Conservation (phyloP, 2,797 vertebrate species). For the Chiloscyllium punctatum region DNA sequence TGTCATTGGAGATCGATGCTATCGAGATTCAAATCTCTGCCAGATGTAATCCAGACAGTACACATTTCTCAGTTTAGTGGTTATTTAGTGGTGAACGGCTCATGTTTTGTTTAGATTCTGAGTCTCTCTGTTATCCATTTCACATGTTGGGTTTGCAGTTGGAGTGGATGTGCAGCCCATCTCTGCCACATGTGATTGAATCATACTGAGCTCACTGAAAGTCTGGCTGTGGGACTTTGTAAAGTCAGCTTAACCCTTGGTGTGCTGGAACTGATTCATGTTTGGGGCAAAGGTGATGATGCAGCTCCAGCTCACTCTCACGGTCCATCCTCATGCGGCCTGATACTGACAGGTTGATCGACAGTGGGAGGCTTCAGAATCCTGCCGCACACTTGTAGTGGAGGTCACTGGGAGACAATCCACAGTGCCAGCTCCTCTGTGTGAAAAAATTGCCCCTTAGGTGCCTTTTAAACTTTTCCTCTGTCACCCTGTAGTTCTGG, state of each 20-base stretch:
- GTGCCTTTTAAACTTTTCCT: no score
- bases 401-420: not conserved
- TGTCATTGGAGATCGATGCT: not conserved
- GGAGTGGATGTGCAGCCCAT: not conserved
- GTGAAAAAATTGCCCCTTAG: no score
- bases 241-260: not conserved
- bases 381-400: not conserved
- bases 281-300: not conserved
- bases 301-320: not conserved
- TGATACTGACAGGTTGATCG: not conserved
- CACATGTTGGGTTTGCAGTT: not conserved
- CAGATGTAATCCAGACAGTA: not conserved
- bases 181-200: not conserved
- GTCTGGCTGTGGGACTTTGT: not conserved
- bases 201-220: not conserved
- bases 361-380: not conserved
- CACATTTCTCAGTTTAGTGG: not conserved
- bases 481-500: no score
- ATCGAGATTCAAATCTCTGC: not conserved
- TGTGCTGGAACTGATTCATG: not conserved
- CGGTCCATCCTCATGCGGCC: not conserved
- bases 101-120: not conserved
- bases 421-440: not conserved
- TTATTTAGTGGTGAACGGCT: not conserved
- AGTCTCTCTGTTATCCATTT: not conserved